phyloP scores from a whole-genome alignment of 2,797 vertebrate genomes.

The Sebastes baramenuke region DNA sequence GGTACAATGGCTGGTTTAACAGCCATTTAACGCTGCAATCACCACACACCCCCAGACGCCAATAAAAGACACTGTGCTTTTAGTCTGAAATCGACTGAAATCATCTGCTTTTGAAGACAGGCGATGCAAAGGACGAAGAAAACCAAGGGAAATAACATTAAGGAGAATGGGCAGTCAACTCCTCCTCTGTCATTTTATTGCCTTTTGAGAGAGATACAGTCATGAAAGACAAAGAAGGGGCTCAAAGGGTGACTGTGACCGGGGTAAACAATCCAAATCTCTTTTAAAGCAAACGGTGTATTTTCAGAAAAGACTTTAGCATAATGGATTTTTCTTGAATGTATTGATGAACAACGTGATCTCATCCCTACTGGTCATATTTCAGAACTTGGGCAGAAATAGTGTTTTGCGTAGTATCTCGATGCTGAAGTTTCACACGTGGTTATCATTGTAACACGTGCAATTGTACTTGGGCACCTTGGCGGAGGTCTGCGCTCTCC shows the following conservation, averaged over 20 bases:
- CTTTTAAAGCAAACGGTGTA: not conserved
- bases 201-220: conserved; percentile 10
- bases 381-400: not conserved
- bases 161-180: conserved; percentile 42
- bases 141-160: conserved; percentile 50
- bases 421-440: not conserved
- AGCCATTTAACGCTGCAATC: conserved; percentile 71
- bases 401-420: not conserved
- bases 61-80: conserved; percentile 64
- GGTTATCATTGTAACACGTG: too few relatives aligned
- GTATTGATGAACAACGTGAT: not conserved
- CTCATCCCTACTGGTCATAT: not conserved
- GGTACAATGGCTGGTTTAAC: conserved; percentile 75
- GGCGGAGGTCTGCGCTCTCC: too few relatives aligned
- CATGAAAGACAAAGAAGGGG: conserved; percentile 13
- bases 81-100: conserved; percentile 63
- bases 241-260: conserved; percentile 12
- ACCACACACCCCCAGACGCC: conserved; percentile 51
- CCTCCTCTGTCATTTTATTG: conserved; percentile 40
- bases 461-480: too few relatives aligned
- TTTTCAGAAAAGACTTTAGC: not conserved
- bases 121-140: conserved; percentile 8
- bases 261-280: conserved; percentile 22
- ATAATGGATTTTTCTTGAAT: not conserved
- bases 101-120: conserved; percentile 55